A percentile compares a stretch with the other conserved stretches of the same genome.
phyloP scores from a whole-genome alignment of 2,888 invertebrate genomes.

The Pseudococcus viburni region DNA sequence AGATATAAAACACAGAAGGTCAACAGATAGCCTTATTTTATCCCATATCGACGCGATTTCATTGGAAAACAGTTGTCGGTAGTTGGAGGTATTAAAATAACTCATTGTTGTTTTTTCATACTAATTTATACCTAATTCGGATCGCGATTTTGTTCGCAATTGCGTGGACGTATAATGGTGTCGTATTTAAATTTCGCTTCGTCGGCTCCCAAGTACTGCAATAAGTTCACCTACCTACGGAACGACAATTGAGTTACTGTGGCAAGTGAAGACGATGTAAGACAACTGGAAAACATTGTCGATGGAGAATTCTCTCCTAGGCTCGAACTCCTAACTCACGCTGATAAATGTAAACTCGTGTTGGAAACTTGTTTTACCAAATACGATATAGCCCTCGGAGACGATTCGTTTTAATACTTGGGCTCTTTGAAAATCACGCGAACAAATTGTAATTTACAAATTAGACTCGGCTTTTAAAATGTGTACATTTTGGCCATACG shows the following conservation, averaged over 20 bases:
- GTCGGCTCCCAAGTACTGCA: not conserved
- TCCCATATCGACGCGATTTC: not conserved
- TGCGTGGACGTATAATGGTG: too few species aligned
- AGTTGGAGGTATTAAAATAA: not conserved
- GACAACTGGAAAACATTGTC: conserved; percentile 53
- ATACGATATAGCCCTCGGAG: conserved; percentile 54
- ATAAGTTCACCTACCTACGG: not conserved
- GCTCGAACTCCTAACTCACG: conserved; percentile 50
- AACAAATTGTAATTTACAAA: conserved; percentile 59
- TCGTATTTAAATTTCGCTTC: not conserved
- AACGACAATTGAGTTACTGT: conserved; percentile 43
- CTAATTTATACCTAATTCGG: not conserved
- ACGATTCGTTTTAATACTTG: conserved; percentile 44
- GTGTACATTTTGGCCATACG: conserved; percentile 21
- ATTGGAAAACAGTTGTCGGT: not conserved
- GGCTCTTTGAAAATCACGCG: conserved; percentile 54
- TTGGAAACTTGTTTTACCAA: conserved; percentile 56
- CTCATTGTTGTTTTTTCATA: not conserved
- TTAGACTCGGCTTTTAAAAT: conserved; percentile 51
- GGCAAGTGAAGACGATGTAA: conserved; percentile 30
- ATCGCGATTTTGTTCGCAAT: not conserved
- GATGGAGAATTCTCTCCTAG: not conserved
- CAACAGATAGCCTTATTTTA: conserved; percentile 30
- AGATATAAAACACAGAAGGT: not conserved
- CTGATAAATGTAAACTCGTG: conserved; percentile 54